A percentile compares a stretch with the other conserved stretches of the same genome.
phyloP scores from a whole-genome alignment of 2,113 vertebrate species.

The Colaptes auratus region DNA sequence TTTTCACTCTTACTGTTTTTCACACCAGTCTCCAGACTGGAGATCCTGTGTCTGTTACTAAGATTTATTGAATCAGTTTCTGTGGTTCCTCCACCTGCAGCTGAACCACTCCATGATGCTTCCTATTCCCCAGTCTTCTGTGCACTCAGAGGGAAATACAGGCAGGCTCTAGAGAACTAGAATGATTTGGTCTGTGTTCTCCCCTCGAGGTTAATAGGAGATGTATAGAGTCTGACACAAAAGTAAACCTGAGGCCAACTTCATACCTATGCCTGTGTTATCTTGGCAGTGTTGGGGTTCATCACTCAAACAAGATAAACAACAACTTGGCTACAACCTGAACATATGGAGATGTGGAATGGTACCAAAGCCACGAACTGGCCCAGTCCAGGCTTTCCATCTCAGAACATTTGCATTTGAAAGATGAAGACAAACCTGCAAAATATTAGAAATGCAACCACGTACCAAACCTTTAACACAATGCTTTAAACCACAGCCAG shows the following conservation, averaged over 20 bases:
- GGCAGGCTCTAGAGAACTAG: not conserved
- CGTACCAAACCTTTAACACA: not conserved
- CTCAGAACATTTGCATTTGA: not conserved
- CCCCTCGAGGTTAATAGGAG: not conserved
- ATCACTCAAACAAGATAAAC: not conserved
- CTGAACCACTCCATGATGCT: not conserved
- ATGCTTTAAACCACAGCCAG: slow-evolving; percentile 4
- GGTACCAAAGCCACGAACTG: not conserved
- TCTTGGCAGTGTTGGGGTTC: not conserved
- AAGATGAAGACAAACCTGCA: slow-evolving; percentile 11
- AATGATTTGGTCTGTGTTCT: not conserved
- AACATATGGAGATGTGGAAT: not conserved
- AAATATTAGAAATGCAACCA: not conserved
- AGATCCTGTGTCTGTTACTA: not conserved
- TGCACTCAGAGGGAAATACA: not conserved
- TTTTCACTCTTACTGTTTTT: not conserved
- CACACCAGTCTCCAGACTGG: not conserved
- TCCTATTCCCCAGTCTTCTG: not conserved
- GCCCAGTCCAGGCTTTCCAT: not conserved
- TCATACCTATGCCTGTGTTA: not conserved
- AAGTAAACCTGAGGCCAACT: not conserved
- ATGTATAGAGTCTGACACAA: not conserved
- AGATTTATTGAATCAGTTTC: not conserved
- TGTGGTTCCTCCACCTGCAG: not conserved
- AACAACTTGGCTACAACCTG: not conserved